Base-by-base conservation (phyloP, 2,797 vertebrate species). In the Gila robusta region DNA sequence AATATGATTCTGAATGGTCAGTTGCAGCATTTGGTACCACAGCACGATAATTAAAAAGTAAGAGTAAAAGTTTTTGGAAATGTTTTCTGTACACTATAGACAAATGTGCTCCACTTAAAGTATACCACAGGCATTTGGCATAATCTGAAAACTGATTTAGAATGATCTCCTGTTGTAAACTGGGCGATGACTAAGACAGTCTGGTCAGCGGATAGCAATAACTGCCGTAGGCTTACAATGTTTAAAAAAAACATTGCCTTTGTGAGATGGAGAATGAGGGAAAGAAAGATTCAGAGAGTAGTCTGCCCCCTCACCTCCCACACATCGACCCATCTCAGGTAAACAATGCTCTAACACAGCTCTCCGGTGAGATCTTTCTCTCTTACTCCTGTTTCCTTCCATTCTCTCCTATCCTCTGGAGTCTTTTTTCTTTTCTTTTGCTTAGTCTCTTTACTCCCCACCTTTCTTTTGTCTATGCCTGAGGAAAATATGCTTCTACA, bases 311-410 rank as follows among this genome's bases (percentile, higher is more conserved):
- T 82, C 72, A 17, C 79, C 69, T 44, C 86, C 86, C 86, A 89
- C 88, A 67, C 81, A 89, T 71, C 59, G 79, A 84, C 81, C 85
- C 74, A 69, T 76, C 85, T 87, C 88, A 86, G 87, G 88, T 88
- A 89, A 87, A 89, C 84, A 88, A n/a, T 81, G 81, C 66, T 82
- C 81, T 80, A 59, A 56, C 56, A 47, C 6, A 49, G 66, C 52
- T 71, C 77, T 69, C 67, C 66, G 23, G 35, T 72, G 35, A 79
- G 47, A 47, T 69, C 8, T 59, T 67, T 64, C 37, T 32, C 28
- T 82, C 14, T n/a, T 66, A 77, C 21, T 73, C 47, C 79, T 21
- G 21, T 71, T 26, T 52, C 16, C 54, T 41, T 39, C 5, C 35
- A 21, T 86, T 47, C n/a, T 32, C 17, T 17, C 19, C 44, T 49